Conservation (phyloP, 2,888 invertebrate genomes). For the Drosophila fulvimacula region DNA sequence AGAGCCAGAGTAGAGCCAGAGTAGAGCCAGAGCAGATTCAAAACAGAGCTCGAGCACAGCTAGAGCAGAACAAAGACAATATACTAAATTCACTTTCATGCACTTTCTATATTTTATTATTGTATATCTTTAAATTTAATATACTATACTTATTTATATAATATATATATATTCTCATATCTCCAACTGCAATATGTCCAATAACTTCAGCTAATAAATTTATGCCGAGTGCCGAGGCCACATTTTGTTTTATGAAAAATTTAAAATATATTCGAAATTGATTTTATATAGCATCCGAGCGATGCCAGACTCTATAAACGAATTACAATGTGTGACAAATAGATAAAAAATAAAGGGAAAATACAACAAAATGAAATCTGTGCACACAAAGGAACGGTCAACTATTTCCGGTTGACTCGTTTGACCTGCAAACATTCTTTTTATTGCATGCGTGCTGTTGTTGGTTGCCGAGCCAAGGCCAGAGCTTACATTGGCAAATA, state of each 20-base stretch:
- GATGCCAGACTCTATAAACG: slow-evolving; percentile 7
- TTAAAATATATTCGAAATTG: neutral
- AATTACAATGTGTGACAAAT: slow-evolving; percentile 29
- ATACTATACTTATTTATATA: no score
- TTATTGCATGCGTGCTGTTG: neutral
- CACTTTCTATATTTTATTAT: no score
- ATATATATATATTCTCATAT: no score
- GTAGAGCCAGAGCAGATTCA: no score
- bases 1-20: no score
- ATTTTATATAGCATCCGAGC: slow-evolving; percentile 9
- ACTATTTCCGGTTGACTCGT: slow-evolving; percentile 41
- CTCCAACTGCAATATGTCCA: no score
- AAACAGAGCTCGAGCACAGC: no score
- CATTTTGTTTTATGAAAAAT: neutral
- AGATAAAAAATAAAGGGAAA: neutral
- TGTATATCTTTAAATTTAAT: no score
- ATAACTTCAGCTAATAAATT: neutral
- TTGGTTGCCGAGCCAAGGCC: slow-evolving; percentile 25
- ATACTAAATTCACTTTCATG: no score
- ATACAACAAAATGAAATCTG: neutral
- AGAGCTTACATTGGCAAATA: slow-evolving; percentile 34
- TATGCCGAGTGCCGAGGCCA: neutral
- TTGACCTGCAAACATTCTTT: slow-evolving; percentile 17
- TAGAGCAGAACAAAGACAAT: no score
- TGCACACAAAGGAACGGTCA: slow-evolving; percentile 24